These are phyloP conservation scores for Papilio demoleus DNA, from an alignment of 2,888 invertebrate genomes.

Conservation along the genomic window DNA sequence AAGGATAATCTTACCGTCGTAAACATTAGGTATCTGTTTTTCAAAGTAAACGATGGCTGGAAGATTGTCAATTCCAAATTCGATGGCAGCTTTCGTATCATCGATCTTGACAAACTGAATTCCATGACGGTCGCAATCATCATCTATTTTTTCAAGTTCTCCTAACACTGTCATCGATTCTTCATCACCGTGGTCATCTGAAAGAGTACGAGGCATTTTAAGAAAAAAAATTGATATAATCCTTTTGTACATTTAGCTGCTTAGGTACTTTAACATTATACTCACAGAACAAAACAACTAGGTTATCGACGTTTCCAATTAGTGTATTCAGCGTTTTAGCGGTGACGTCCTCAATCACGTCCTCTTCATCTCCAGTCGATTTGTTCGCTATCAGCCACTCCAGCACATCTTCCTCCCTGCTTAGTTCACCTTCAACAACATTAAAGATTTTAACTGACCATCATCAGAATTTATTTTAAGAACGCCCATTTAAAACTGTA, in stretches of 20 bases:
- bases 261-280: no score
- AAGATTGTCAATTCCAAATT: constrained; percentile 92
- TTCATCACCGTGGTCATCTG: constrained; percentile 95
- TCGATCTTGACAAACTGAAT: constrained; percentile 97
- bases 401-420: constrained; percentile 94
- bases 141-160: constrained; percentile 96
- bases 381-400: constrained; percentile 97
- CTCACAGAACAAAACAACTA: constrained; percentile 97
- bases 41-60: constrained; percentile 97
- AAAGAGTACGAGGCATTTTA: no score
- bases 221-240: no score
- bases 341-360: constrained; percentile 97
- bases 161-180: constrained; percentile 93
- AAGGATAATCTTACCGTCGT: constrained; percentile 86
- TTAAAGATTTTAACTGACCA: constrained; percentile 4
- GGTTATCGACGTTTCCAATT: constrained; percentile 94
- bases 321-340: constrained; percentile 93
- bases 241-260: no score
- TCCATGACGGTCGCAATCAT: constrained; percentile 95
- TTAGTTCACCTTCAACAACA: constrained; percentile 87
- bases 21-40: constrained; percentile 95
- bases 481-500: constrained; percentile 15
- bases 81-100: constrained; percentile 91
- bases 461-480: not conserved
- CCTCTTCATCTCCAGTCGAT: constrained; percentile 96